Percentiles rank a stretch among this genome's conserved stretches.
These are phyloP conservation scores for Carollia perspicillata DNA, from an alignment of 2,113 vertebrate species.

Conservation along the genomic window DNA sequence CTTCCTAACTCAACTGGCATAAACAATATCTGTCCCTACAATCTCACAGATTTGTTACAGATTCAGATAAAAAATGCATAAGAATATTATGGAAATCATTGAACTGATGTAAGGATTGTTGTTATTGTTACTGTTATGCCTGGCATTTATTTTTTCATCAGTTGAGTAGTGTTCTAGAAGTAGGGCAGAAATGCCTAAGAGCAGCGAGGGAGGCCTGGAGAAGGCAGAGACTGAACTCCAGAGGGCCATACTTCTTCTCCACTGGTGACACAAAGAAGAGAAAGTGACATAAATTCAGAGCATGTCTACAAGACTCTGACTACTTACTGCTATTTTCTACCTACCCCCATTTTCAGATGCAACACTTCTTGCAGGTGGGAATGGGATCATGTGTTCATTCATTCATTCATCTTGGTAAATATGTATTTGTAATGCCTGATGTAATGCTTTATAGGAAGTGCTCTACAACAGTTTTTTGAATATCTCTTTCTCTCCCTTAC, in stretches of 20 bases:
- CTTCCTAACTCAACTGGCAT: not conserved
- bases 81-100: not conserved
- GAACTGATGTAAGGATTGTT: not conserved
- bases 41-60: not conserved
- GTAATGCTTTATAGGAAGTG: not conserved
- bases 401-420: not conserved
- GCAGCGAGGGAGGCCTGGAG: not conserved
- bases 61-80: not conserved
- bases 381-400: not conserved
- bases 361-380: not conserved
- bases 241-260: rapidly evolving
- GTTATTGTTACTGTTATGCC: not conserved
- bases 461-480: not conserved
- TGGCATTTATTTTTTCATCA: not conserved
- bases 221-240: not conserved
- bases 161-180: not conserved
- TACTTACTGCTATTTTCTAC: not conserved
- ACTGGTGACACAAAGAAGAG: not conserved
- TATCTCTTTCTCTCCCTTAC: not conserved
- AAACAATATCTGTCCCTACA: not conserved
- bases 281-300: not conserved
- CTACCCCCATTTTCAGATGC: not conserved
- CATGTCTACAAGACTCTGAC: not conserved
- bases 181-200: not conserved
- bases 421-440: not conserved